Evolutionary conservation across 2,888 invertebrate species (phyloP).

Genomic region (Polyommatus iphigenia): DNA sequence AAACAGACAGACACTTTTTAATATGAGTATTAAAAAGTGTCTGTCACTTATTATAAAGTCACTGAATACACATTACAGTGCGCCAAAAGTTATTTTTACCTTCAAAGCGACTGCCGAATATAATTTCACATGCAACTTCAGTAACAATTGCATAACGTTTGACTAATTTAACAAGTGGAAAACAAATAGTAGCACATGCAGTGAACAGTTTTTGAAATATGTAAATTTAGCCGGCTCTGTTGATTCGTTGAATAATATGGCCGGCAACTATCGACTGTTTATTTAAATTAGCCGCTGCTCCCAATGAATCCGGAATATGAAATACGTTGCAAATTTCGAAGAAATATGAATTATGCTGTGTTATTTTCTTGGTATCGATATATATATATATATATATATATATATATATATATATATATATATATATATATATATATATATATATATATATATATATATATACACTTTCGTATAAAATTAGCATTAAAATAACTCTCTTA

Average conservation of each 20-base stretch:
- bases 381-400: too few species aligned
- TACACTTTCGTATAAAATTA: too few species aligned
- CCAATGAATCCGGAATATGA: background rate
- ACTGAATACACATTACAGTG: background rate
- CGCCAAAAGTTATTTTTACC: background rate
- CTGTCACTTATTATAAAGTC: background rate
- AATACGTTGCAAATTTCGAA: background rate
- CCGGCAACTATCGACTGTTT: constrained; percentile 23
- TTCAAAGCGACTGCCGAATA: background rate
- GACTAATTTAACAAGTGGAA: constrained; percentile 16
- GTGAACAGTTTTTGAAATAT: constrained; percentile 28
- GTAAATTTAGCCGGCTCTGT: constrained; percentile 6
- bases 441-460: too few species aligned
- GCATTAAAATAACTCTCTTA: too few species aligned
- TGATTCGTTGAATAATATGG: constrained; percentile 23
- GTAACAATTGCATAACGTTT: constrained; percentile 1
- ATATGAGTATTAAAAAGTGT: background rate
- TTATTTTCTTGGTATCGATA: too few species aligned
- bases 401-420: too few species aligned
- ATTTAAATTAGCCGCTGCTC: constrained; percentile 15
- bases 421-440: too few species aligned
- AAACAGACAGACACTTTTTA: background rate
- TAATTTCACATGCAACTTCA: background rate
- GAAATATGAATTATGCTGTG: background rate
- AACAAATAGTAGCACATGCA: constrained; percentile 11